Evolutionary conservation across 2,888 invertebrate genomes (phyloP).

Genomic region (Philereme vetulata): DNA sequence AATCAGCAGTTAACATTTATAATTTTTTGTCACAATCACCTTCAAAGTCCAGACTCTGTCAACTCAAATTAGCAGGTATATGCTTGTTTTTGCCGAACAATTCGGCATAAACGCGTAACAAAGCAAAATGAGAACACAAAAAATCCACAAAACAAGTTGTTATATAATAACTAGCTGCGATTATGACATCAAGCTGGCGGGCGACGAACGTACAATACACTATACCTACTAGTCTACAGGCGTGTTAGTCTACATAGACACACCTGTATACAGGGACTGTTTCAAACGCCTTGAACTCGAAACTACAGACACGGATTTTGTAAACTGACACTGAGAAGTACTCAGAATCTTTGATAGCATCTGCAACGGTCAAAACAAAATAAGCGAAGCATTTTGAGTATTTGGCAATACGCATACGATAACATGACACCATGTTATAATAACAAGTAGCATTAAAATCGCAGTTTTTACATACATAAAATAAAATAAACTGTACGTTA

Average conservation of each 20-base stretch:
- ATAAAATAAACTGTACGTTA: no score
- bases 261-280: conserved; percentile 18
- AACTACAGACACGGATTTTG: conserved; percentile 39
- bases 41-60: conserved; percentile 34
- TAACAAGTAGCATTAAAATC: no score
- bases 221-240: not conserved
- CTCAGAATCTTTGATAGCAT: conserved; percentile 1
- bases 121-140: conserved; percentile 58
- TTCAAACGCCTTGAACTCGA: conserved; percentile 44
- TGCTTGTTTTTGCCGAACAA: conserved; percentile 44
- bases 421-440: no score
- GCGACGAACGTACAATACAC: conserved; percentile 34
- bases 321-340: conserved; percentile 1
- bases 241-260: not conserved
- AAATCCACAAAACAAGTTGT: conserved; percentile 57
- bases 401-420: not conserved
- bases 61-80: conserved; percentile 26
- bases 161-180: conserved; percentile 54
- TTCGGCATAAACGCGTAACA: conserved; percentile 57
- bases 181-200: conserved; percentile 56
- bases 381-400: not conserved
- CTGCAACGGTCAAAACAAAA: not conserved
- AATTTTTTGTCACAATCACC: conserved; percentile 36
- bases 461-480: no score
- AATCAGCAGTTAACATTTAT: conserved; percentile 11